A percentile compares a stretch with the other conserved stretches of the same genome.
phyloP scores from a whole-genome alignment of 1,140 invertebrate species.

The Palaemon carinicauda region DNA sequence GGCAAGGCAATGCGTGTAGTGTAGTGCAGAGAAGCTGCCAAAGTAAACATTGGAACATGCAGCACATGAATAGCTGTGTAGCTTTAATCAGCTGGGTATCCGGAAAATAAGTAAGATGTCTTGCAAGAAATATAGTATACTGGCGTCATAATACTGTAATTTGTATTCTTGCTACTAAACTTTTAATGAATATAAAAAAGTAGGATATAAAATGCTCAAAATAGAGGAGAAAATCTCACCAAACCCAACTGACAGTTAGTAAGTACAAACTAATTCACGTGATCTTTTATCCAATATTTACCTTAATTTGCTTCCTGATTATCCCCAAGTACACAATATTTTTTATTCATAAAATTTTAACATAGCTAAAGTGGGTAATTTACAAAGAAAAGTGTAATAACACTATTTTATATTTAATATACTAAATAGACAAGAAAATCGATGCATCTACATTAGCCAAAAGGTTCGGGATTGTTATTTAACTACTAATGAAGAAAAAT shows the following conservation, averaged over 20 bases:
- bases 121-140: background rate
- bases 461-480: no score
- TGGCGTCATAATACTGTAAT: no score
- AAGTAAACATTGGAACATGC: constrained; percentile 35
- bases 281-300: constrained; percentile 20
- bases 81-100: background rate
- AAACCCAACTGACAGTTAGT: background rate
- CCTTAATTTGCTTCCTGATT: background rate
- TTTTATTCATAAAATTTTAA: background rate
- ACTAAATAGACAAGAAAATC: no score
- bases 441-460: no score
- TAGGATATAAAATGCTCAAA: background rate
- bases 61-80: constrained; percentile 32
- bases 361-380: no score
- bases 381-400: no score
- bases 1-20: constrained; percentile 41
- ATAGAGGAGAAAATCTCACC: background rate
- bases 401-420: no score
- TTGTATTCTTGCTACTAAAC: no score
- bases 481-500: no score
- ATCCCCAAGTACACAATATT: background rate
- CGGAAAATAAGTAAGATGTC: background rate
- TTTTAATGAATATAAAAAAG: background rate
- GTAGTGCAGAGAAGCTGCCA: constrained; percentile 40
- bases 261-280: constrained; percentile 3